A percentile compares a stretch with the other conserved stretches of the same genome.
Evolutionary conservation across 2,113 vertebrate species (phyloP).

Genomic region (Numenius arquata): DNA sequence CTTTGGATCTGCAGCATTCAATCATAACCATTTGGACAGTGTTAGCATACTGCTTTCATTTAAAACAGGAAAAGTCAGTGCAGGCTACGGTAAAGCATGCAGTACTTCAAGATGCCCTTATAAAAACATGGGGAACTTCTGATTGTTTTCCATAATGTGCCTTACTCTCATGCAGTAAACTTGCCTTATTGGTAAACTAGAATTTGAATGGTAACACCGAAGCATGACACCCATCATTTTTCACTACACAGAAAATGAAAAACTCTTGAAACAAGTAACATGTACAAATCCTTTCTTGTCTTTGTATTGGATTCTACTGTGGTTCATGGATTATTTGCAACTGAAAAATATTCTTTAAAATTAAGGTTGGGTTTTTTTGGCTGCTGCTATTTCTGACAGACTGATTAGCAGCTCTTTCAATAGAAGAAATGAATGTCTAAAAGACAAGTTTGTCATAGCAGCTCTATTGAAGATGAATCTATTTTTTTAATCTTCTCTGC

Average conservation of each 20-base stretch:
- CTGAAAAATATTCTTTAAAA: neutral
- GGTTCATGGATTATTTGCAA: neutral
- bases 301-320: neutral
- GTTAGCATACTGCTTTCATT: neutral
- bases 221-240: neutral
- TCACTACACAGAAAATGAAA: neutral
- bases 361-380: neutral
- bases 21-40: neutral
- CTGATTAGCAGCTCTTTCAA: slow-evolving; percentile 33
- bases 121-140: neutral
- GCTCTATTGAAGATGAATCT: slow-evolving; percentile 19
- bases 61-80: neutral
- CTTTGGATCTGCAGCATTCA: neutral
- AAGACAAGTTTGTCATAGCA: slow-evolving; percentile 54
- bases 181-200: neutral
- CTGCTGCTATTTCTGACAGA: slow-evolving; percentile 28
- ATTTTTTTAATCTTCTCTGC: slow-evolving; percentile 5
- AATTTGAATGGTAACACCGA: neutral
- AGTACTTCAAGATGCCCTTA: neutral
- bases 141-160: neutral
- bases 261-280: neutral
- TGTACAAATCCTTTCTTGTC: neutral
- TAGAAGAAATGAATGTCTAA: neutral
- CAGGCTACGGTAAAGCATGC: neutral
- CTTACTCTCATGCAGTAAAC: neutral